Evolutionary conservation across 2,888 invertebrate genomes (phyloP), one percentile per base, ranked within the genome.

Genomic region (Cynaeus angustus): DNA sequence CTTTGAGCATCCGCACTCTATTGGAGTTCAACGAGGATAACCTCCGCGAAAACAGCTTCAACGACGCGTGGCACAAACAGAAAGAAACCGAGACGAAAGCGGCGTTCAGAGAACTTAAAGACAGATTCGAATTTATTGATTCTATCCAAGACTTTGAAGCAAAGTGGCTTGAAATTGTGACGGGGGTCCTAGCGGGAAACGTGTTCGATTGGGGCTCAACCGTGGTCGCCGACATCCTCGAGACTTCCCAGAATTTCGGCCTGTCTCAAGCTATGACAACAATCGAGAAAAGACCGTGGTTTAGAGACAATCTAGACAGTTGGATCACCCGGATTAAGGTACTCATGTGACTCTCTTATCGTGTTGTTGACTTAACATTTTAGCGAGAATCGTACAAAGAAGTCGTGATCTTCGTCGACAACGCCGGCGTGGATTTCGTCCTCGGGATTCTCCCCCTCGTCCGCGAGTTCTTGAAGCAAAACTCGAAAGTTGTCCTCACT

Each of bases 141-240:
- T 86, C 87, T 9, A 86, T 96, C 70, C 85, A 87, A 50, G 89
- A 87, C 76, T 86, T 88, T 62, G 80, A 85, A 64, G 85, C 86
- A 53, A 88, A 87, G 77, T 92, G 92, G 92, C 86, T 87, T 71
- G 91, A 91, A 80, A 80, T 92, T 41, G 88, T 89, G 70, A 87
- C 87, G 76, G 92, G 92, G 41, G 88, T 92, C n/a, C 83, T 92
- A 75, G 92, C 91, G 79, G 91, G 98, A 14, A 99, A 99, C 85
- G 96, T 98, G 86, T 98, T 98, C 87, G 98, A 99, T 85, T 98
- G 97, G 96, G 98, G 98, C 59, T 97, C 98, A 1, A 92, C 94
- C 84, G 96, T 96, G 81, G 94, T 97, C 1, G 91, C 94, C 12
- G 89, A 90, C 77, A 91, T 98, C 73, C 88, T 98, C 86, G 94